Base-by-base conservation (phyloP, 1,140 invertebrate genomes). In the Bombus superbus region DNA sequence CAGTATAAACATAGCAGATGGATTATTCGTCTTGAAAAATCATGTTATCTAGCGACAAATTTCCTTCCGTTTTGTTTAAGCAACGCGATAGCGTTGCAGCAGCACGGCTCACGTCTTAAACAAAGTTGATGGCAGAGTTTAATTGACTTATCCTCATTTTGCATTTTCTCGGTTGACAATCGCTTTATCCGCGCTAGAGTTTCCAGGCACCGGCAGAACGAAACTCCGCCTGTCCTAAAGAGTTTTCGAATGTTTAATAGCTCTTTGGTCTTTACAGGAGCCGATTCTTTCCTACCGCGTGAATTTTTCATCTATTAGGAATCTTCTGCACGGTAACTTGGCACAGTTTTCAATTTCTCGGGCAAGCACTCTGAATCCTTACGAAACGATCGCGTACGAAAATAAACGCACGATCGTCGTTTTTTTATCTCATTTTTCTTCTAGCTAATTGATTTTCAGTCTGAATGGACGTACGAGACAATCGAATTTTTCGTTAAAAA, bases 101-200 rank as follows among this genome's bases (percentile, higher is more conserved):
- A 15, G 22, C 25, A 40, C 38, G 22, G 13, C 38, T 28, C 40
- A 13, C 25, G 8, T 11, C 8, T 77, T 28, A 42, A 62, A 62
- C n/a, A 38, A 22, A 8, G 22, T n/a, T 32, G 18, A 32, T 47
- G 25, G 18, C 3, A 32, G 42, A 11, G 32, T 32, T 68, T 79
- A 79, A 79, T 47, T 66, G 42, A 68, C 68, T 79, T 47, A 40
- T 35, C 10, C 69, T 71, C 18, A 15, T 72, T 72, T 47, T 38
- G 22, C 32, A 18, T 57, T 59, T 32, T 28, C 68, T 38, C 28
- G 38, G 47, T 13, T 32, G 79, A 42, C 79, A 72, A n/a, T 40
- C 69, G 38, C 22, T n/a, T 38, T 47, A 9, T 32, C 47, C 18
- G 10, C 25, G 57, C 3, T n/a, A n/a, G 28, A 62, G 40, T 73